Evolutionary conservation across 2,888 invertebrate species (phyloP).

Genomic region (Pediacus dermestoides): DNA sequence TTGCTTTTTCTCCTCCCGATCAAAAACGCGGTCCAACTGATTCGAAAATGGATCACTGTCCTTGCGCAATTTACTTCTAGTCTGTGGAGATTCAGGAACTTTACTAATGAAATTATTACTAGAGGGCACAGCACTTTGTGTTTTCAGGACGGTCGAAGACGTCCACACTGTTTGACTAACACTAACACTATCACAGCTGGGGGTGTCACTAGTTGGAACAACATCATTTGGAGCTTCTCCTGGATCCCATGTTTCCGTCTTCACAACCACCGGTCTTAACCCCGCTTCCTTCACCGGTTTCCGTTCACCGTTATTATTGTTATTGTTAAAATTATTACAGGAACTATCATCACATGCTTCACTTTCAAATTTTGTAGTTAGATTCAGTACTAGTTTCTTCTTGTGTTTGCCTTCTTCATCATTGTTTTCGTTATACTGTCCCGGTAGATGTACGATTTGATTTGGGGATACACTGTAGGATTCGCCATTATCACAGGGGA

Average conservation of each 20-base stretch:
- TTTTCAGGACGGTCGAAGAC: constrained; percentile 44
- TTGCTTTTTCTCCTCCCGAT: constrained; percentile 59
- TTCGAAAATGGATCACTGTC: constrained; percentile 66
- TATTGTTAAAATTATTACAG: constrained; percentile 23
- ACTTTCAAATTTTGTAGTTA: constrained; percentile 56
- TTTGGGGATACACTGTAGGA: constrained; percentile 89
- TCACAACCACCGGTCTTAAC: constrained; percentile 46
- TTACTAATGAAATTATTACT: constrained; percentile 39
- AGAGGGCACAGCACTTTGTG: constrained; percentile 35
- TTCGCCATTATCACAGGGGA: constrained; percentile 81
- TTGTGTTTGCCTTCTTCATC: constrained; percentile 8
- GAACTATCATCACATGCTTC: constrained; percentile 22
- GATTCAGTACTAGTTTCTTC: constrained; percentile 53
- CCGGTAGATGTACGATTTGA: constrained; percentile 77
- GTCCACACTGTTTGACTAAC: constrained; percentile 50
- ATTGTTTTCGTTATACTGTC: constrained; percentile 33
- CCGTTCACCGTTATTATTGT: constrained; percentile 27
- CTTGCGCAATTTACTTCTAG: constrained; percentile 49
- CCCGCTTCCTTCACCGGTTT: constrained; percentile 31
- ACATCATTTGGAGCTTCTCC: constrained; percentile 52
- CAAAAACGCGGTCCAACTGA: constrained; percentile 67
- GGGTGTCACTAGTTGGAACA: constrained; percentile 45
- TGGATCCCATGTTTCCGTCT: constrained; percentile 67
- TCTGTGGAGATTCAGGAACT: constrained; percentile 39
- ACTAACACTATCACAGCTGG: constrained; percentile 48